These are phyloP conservation scores for Sclerurus mexicanus DNA, from an alignment of 2,113 vertebrate species.

Conservation along the genomic window DNA sequence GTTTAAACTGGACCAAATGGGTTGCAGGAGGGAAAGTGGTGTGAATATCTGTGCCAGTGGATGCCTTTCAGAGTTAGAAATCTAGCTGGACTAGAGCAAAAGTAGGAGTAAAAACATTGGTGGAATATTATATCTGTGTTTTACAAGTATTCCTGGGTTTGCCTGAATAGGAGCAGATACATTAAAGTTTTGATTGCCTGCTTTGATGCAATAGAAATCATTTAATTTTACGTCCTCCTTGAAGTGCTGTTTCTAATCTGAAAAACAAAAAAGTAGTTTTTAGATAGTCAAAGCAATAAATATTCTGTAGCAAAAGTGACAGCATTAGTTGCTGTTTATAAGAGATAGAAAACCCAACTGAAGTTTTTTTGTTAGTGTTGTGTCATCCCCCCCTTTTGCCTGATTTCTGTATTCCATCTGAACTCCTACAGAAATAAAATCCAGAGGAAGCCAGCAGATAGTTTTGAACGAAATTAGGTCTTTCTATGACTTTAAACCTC, in stretches of 20 bases:
- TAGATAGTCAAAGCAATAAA: background rate
- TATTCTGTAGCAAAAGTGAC: background rate
- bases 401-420: background rate
- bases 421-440: background rate
- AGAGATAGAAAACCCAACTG: background rate
- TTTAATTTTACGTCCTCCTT: background rate
- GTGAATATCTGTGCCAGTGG: background rate
- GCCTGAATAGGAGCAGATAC: background rate
- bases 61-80: background rate
- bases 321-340: background rate
- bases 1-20: background rate
- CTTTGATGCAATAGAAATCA: background rate
- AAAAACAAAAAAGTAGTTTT: background rate
- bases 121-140: background rate
- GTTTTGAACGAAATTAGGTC: constrained; percentile 16
- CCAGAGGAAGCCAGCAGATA: background rate
- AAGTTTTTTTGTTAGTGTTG: background rate
- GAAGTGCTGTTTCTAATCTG: background rate
- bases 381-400: background rate
- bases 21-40: background rate
- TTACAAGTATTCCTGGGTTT: background rate
- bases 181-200: background rate
- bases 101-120: background rate
- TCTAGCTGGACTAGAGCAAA: background rate
- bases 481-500: constrained; percentile 11